Percentiles rank a stretch among this genome's conserved stretches.
These are phyloP conservation scores for Malurus leucopterus DNA, from an alignment of 2,797 vertebrate species.

Conservation along the genomic window DNA sequence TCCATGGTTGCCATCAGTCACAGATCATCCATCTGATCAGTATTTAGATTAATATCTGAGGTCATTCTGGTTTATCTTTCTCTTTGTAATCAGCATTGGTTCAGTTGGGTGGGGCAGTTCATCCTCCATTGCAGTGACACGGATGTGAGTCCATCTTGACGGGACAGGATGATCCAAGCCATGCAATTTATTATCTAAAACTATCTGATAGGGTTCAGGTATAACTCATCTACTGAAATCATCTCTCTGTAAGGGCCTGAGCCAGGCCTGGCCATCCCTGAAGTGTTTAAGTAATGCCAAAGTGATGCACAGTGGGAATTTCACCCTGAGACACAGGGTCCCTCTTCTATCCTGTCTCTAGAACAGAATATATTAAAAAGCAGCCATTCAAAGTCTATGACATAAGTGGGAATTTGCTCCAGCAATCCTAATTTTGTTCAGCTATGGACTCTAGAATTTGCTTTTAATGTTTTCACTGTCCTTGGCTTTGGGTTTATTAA, in stretches of 20 bases:
- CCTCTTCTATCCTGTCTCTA: not conserved
- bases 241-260: not conserved
- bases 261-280: not conserved
- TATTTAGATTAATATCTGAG: not conserved
- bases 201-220: not conserved
- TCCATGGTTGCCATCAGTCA: not conserved
- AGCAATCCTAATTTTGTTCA: not conserved
- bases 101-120: not conserved
- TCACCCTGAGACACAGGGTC: not conserved
- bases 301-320: not conserved
- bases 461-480: conserved; percentile 4
- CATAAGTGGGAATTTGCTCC: not conserved
- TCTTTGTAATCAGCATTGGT: not conserved
- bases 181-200: not conserved
- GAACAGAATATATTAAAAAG: not conserved
- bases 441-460: not conserved
- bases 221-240: not conserved
- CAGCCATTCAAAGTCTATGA: not conserved
- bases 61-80: rapidly evolving
- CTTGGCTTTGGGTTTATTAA: conserved; percentile 14
- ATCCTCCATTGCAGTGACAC: not conserved
- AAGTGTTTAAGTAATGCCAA: not conserved
- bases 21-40: not conserved
- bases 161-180: not conserved
- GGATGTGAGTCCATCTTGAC: not conserved